phyloP scores from a whole-genome alignment of 2,888 invertebrate species.

The Endotricha flammealis region DNA sequence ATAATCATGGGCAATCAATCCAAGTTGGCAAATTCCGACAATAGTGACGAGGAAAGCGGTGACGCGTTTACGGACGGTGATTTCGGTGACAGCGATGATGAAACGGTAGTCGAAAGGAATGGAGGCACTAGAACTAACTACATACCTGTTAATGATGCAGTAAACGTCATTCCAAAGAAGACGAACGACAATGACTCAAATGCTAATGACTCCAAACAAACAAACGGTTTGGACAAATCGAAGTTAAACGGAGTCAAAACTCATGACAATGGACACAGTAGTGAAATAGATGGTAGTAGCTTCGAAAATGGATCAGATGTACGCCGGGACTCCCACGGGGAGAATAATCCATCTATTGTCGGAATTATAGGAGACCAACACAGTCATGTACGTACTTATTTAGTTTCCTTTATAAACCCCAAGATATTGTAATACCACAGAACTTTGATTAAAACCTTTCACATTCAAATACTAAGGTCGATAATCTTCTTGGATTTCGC shows the following conservation, averaged over 20 bases:
- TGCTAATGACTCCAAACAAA: constrained; percentile 26
- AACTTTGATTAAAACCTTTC: not conserved
- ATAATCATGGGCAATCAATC: constrained; percentile 52
- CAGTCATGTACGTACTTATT: constrained; percentile 61
- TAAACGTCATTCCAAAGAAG: constrained; percentile 45
- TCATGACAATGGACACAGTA: constrained; percentile 30
- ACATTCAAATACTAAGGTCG: constrained; percentile 5
- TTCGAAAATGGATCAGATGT: constrained; percentile 31
- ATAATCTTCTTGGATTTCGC: constrained; percentile 19
- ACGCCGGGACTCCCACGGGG: constrained; percentile 57
- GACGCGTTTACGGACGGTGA: constrained; percentile 70
- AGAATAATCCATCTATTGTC: constrained; percentile 68
- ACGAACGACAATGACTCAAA: constrained; percentile 20
- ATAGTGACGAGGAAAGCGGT: constrained; percentile 64
- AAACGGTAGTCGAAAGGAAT: constrained; percentile 38
- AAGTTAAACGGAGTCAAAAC: constrained; percentile 40
- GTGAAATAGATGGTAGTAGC: constrained; percentile 34
- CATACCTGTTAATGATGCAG: constrained; percentile 54
- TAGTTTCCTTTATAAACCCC: not conserved
- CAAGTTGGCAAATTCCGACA: constrained; percentile 54
- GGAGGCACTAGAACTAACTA: constrained; percentile 29
- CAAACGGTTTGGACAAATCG: constrained; percentile 8
- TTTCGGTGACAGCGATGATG: constrained; percentile 64
- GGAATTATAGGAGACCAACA: constrained; percentile 75
- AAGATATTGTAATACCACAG: not conserved